Evolutionary conservation across 1,140 invertebrate species (phyloP).

Genomic region (Venustaconcha ellipsiformis): DNA sequence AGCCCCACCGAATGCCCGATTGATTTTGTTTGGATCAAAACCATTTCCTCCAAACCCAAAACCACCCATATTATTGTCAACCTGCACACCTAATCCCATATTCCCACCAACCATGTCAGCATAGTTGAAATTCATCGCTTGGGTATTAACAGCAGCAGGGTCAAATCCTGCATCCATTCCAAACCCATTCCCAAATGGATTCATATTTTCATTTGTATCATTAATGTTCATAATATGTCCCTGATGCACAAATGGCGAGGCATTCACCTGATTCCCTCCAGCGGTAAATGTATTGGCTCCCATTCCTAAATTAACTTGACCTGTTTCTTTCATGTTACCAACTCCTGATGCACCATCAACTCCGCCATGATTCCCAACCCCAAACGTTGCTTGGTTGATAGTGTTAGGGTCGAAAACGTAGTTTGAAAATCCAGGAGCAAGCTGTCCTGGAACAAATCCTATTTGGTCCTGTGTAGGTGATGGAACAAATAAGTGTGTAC

Average conservation of each 20-base stretch:
- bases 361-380: background rate
- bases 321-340: background rate
- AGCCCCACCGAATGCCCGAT: constrained; percentile 6
- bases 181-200: no score
- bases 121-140: background rate
- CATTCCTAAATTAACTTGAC: background rate
- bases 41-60: constrained; percentile 5
- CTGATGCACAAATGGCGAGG: no score
- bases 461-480: constrained; percentile 8
- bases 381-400: background rate
- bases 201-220: no score
- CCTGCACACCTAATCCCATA: no score
- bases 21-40: constrained; percentile 14
- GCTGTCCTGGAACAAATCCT: constrained; percentile 13
- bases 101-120: no score
- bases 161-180: background rate
- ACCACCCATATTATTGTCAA: background rate
- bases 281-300: background rate
- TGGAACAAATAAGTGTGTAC: no score
- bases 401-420: background rate
- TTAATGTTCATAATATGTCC: no score
- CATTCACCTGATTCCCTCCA: no score
- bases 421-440: background rate
- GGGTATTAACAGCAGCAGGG: background rate
- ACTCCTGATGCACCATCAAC: background rate